Evolutionary conservation across 2,888 invertebrate genomes (phyloP), one percentile per base, ranked within the genome.

Genomic region (Lottia scabra): DNA sequence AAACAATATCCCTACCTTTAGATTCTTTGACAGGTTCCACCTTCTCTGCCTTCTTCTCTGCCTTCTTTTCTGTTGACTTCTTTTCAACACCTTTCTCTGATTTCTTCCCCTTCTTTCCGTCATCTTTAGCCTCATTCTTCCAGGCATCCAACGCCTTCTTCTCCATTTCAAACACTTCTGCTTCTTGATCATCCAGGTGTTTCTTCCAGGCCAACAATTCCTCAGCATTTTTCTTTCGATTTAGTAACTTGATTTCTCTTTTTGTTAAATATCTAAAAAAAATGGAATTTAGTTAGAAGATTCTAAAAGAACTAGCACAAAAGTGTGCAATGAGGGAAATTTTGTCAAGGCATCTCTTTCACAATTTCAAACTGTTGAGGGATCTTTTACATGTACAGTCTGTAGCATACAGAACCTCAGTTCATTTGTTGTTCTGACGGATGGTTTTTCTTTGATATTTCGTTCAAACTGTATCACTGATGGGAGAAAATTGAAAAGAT

Each of bases 151-250:
- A 69, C 5, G 88, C 89, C 68, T 85, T 81, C 74, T 84, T 83
- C 79, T 90, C 89, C 78, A 90, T 77, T 63, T 84, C 80, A 68
- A 81, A 81, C 6, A 90, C 83, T 48, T 82, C 77, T 44, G 81
- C 78, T 77, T 90, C 89, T 77, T 89, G 89, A 44, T 84, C 84
- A 71, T 90, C 89, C 67, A 90, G 76, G 67, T 85, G 79, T 72
- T 83, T 79, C 78, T 88, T 87, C 90, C 89, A 90, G 30, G 84
- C 85, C 65, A 90, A 72, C 65, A 90, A 77, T 68, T 87, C 87
- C 70, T 89, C 89, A 13, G 88, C 89, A 68, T 88, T 84, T 72
- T 86, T 85, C 67, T 87, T 80, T 56, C 89, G 78, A 72, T 87
- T 85, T 65, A 83, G 78, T 63, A 90, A 80, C 64, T 84, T 83